Percentiles rank a stretch among this genome's conserved stretches.
Conservation (phyloP, 2,888 invertebrate species). For the Teleiodes luculella region DNA sequence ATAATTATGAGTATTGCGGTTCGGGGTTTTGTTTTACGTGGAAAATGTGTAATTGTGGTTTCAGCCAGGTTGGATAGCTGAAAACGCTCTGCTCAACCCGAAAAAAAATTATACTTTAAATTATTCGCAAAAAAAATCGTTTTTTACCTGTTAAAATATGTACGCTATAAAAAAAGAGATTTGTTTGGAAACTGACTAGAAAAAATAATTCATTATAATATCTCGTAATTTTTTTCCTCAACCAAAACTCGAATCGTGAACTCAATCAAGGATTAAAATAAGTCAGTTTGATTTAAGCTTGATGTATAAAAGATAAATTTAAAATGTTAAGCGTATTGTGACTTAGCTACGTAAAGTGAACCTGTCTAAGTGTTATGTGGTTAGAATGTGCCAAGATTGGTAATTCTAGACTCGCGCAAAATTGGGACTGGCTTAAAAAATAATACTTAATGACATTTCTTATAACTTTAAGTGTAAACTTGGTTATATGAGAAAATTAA, state of each 20-base stretch:
- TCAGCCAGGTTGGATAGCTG: too few species aligned
- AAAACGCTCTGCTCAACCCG: too few species aligned
- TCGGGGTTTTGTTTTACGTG: too few species aligned
- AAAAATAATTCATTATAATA: too few species aligned
- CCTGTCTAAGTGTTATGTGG: neutral
- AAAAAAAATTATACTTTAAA: too few species aligned
- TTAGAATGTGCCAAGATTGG: slow-evolving; percentile 21
- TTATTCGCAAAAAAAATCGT: too few species aligned
- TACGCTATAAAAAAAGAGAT: neutral
- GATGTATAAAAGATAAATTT: slow-evolving; percentile 3
- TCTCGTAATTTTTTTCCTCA: too few species aligned
- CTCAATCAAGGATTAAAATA: neutral
- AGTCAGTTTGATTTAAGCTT: neutral
- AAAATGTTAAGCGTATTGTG: slow-evolving; percentile 3
- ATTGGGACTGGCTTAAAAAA: neutral
- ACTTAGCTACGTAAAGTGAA: slow-evolving; percentile 2
- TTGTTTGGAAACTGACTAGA: too few species aligned
- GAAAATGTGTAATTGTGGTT: too few species aligned
- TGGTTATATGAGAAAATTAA: too few species aligned
- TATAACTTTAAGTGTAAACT: too few species aligned
- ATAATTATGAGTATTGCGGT: neutral
- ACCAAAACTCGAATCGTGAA: neutral
- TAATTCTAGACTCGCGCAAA: neutral
- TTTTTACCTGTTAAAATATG: neutral
- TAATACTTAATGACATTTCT: too few species aligned